Evolutionary conservation across 2,113 vertebrate species (phyloP).

Genomic region (Neodontobutis hainanensis): DNA sequence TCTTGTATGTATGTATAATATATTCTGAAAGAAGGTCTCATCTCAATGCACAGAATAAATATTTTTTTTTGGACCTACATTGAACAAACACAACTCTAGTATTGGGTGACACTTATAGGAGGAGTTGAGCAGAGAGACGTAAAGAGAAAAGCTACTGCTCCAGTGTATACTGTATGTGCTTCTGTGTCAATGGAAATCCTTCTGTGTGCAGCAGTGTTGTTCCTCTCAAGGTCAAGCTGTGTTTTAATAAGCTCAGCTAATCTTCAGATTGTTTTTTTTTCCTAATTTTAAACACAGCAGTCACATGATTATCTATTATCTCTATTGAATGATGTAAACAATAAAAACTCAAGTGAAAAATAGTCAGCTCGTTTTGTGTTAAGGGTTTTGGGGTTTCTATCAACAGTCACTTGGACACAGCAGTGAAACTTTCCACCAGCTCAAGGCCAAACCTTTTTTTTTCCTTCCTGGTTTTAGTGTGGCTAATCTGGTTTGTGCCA

Average conservation of each 20-base stretch:
- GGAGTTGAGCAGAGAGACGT: constrained; percentile 3
- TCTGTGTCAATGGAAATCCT: constrained; percentile 61
- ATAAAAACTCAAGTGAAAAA: constrained; percentile 77
- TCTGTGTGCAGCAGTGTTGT: constrained; percentile 62
- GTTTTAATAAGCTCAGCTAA: constrained; percentile 60
- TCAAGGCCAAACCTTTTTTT: neutral
- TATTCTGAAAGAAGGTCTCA: constrained; percentile 52
- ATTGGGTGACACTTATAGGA: constrained; percentile 21
- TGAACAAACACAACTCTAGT: constrained; percentile 54
- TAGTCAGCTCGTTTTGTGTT: constrained; percentile 24
- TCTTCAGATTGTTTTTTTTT: constrained; percentile 28
- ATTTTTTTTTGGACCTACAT: constrained; percentile 52
- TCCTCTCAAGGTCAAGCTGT: constrained; percentile 54
- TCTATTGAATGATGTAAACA: constrained; percentile 80
- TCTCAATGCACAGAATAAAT: constrained; percentile 49
- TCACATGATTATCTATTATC: constrained; percentile 68
- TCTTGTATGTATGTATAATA: constrained; percentile 59
- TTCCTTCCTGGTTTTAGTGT: neutral
- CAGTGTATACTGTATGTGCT: constrained; percentile 53
- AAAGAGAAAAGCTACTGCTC: constrained; percentile 17
- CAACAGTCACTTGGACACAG: neutral
- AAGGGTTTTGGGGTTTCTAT: neutral
- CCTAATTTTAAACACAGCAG: constrained; percentile 58
- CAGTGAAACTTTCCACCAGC: neutral
- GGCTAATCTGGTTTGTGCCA: neutral